These are phyloP conservation scores for Megaleporinus macrocephalus DNA, from an alignment of 2,113 vertebrate species.

Conservation along the genomic window DNA sequence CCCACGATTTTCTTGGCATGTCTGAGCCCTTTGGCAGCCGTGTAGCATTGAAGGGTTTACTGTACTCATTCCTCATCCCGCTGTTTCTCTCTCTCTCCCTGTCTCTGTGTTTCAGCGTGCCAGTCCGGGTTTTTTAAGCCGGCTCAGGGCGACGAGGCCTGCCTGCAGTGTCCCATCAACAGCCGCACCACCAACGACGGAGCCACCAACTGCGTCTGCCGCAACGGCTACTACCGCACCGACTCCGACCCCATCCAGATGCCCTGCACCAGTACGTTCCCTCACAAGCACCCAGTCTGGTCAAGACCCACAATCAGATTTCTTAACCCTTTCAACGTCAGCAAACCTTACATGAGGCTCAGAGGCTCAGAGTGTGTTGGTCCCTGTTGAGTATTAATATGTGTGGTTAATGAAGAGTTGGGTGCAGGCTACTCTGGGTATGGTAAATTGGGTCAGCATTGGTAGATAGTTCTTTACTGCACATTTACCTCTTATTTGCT, in stretches of 20 bases:
- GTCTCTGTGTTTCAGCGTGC: conserved; percentile 79
- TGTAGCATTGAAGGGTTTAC: conserved; percentile 29
- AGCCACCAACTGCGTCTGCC: conserved; percentile 93
- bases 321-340: too few species aligned
- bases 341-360: too few species aligned
- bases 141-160: conserved; percentile 89
- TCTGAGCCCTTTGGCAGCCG: conserved; percentile 2
- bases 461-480: too few species aligned
- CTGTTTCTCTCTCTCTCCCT: background rate
- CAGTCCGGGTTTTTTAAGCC: conserved; percentile 90
- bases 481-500: too few species aligned
- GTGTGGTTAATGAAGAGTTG: too few species aligned
- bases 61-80: background rate
- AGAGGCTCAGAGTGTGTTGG: too few species aligned
- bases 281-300: background rate
- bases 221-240: conserved; percentile 91
- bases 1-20: conserved; percentile 26
- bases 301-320: background rate
- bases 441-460: too few species aligned
- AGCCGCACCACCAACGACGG: conserved; percentile 94
- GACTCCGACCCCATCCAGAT: conserved; percentile 92
- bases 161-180: conserved; percentile 93
- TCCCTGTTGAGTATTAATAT: too few species aligned
- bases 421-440: too few species aligned
- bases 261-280: conserved; percentile 93